A percentile compares a stretch with the other conserved stretches of the same genome.
Conservation (phyloP, 2,113 vertebrate species). For the Catharus bicknelli region DNA sequence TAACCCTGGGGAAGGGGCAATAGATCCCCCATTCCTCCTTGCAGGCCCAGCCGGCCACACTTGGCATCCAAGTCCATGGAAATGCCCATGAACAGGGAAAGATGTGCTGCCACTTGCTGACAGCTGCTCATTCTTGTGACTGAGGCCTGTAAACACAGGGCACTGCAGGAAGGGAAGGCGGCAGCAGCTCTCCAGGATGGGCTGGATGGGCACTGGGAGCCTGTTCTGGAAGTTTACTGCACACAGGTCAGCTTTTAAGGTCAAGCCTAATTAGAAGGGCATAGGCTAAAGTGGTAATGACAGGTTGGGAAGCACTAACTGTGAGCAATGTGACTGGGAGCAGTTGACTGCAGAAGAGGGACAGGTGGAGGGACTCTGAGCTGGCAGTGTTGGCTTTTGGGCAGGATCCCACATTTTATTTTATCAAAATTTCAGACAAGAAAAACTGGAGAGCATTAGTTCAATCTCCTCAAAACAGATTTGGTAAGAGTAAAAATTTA, state of each 20-base stretch:
- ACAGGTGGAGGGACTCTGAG: not conserved
- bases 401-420: not conserved
- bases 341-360: not conserved
- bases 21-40: not conserved
- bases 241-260: not conserved
- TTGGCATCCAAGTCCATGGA: not conserved
- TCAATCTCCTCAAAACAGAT: not conserved
- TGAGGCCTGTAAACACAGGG: not conserved
- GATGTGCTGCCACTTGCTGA: accelerated
- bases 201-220: not conserved
- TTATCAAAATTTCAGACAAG: not conserved
- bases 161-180: not conserved
- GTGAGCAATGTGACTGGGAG: not conserved
- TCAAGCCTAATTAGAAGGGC: not conserved
- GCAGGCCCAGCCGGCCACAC: not conserved
- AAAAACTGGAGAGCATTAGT: not conserved
- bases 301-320: not conserved
- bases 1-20: not conserved
- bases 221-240: not conserved
- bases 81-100: not conserved
- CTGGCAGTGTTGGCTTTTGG: accelerated
- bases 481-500: not conserved
- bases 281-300: not conserved
- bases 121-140: not conserved
- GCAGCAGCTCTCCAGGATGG: not conserved